These are phyloP conservation scores for Nomada ferruginata DNA, from an alignment of 2,888 invertebrate genomes.

Conservation along the genomic window DNA sequence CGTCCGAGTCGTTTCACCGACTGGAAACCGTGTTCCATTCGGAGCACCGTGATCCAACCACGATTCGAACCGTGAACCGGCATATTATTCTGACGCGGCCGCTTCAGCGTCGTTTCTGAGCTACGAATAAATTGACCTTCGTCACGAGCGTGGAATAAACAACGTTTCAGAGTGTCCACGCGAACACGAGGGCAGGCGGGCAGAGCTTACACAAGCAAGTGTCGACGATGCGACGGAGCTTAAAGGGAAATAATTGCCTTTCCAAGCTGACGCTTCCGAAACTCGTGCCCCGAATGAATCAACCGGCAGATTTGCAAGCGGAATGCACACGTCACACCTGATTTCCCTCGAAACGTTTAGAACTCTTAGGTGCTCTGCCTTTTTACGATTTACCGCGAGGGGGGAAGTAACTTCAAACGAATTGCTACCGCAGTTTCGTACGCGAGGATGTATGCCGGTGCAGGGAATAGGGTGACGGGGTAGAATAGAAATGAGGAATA, in stretches of 20 bases:
- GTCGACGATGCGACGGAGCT: slow-evolving; percentile 51
- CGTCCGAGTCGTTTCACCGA: slow-evolving; percentile 50
- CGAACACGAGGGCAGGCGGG: slow-evolving; percentile 1
- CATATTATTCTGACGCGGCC: slow-evolving; percentile 62
- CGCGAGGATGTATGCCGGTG: too few relatives aligned
- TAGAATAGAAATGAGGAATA: too few relatives aligned
- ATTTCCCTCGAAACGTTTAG: slow-evolving; percentile 34
- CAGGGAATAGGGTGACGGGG: too few relatives aligned
- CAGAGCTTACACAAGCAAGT: slow-evolving; percentile 10
- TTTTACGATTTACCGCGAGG: neutral
- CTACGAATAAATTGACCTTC: slow-evolving; percentile 70
- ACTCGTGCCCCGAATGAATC: slow-evolving; percentile 49
- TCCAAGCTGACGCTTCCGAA: slow-evolving; percentile 53
- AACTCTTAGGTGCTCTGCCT: slow-evolving; percentile 16
- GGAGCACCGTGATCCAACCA: slow-evolving; percentile 59
- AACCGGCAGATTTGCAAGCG: slow-evolving; percentile 33
- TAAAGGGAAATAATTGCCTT: slow-evolving; percentile 67
- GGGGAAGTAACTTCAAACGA: slow-evolving; percentile 26
- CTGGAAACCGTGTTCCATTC: slow-evolving; percentile 14
- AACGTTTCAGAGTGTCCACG: slow-evolving; percentile 38
- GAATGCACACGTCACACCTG: slow-evolving; percentile 46
- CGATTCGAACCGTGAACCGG: slow-evolving; percentile 32
- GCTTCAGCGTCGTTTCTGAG: slow-evolving; percentile 69
- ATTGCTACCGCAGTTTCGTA: neutral
- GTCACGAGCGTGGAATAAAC: slow-evolving; percentile 63